Evolutionary conservation across 2,113 vertebrate genomes (phyloP).

Genomic region (Forbesichthys agassizii): DNA sequence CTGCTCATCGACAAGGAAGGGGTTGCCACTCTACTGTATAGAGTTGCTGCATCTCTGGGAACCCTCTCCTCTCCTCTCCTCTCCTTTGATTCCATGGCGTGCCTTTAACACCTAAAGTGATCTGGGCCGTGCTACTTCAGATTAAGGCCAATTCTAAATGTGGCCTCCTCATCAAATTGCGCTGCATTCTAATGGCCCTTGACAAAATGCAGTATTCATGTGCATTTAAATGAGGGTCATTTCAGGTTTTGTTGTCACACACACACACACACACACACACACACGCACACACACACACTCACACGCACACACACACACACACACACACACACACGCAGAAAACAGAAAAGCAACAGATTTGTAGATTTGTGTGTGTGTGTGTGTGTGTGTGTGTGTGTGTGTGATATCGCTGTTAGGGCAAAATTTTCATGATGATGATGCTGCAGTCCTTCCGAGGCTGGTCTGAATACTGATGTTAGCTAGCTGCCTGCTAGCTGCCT

Average conservation of each 20-base stretch:
- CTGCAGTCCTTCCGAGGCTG: constrained; percentile 45
- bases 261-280: too few species aligned
- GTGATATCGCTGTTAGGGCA: constrained; percentile 11
- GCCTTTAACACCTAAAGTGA: constrained; percentile 1
- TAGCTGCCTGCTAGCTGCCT: too few species aligned
- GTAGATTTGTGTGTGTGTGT: neutral
- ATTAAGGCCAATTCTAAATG: constrained; percentile 55
- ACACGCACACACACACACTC: too few species aligned
- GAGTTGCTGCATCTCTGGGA: constrained; percentile 18
- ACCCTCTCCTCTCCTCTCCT: constrained; percentile 1
- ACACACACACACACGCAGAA: too few species aligned
- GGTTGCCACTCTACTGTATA: constrained; percentile 42
- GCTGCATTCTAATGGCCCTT: constrained; percentile 19
- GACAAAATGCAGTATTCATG: neutral
- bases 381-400: neutral
- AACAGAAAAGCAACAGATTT: too few species aligned
- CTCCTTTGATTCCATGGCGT: constrained; percentile 3
- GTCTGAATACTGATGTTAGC: constrained; percentile 63
- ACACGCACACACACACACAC: too few species aligned
- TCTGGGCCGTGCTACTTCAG: constrained; percentile 26
- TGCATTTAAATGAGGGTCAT: too few species aligned
- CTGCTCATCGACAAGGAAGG: constrained; percentile 41
- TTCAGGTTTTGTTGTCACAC: too few species aligned
- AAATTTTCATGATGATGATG: constrained; percentile 43
- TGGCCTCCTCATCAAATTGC: constrained; percentile 40